Base-by-base conservation (phyloP, 2,888 invertebrate species). In the Cryptosula pallasiana region DNA sequence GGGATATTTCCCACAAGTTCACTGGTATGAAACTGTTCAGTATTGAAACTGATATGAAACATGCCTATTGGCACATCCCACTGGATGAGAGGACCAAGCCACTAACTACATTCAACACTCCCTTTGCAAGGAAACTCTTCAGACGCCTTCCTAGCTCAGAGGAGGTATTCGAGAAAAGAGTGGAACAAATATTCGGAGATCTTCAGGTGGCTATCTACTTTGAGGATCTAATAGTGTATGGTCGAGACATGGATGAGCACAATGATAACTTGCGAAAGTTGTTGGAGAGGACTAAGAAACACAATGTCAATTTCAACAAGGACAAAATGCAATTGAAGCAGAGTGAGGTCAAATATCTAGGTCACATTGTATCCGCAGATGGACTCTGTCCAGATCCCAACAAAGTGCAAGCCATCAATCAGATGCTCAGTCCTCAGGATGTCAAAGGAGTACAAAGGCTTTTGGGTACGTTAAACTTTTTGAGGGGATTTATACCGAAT, bases 21-120 rank as follows among this genome's bases (percentile, higher is more conserved):
- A 58, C 34, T 69, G 76, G 76, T 27, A 74, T 72, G 29, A 77
- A 45, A 34, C 34, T 72, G 1, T 75, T 76, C 36, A 71, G 72
- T 20, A 73, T 73, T 2, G 36, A 73, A 3, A n/a, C n/a, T n/a
- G 75, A 76, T 45, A 72, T 72, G 55, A 74, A 73, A 54, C 69
- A 73, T 57, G 77, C 77, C 0, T 77, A 75, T 57, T 78, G 76
- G 75, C 55, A 75, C 5, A 58, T 76, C 1, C 74, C 72, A 32
- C 55, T 78, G 0, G 72, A 71, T 36, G 72, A 74, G 9, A 71
- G 75, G 54, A 74, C 72, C 27, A 72, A 73, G 5, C 57, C 73
- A 20, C 72, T 76, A 2, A 74, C 73, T 45, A 77, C 75, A 54
- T 77, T 76, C 55, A 71, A 76, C 55, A 75, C 72, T 23, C 76